A percentile compares a stretch with the other conserved stretches of the same genome.
These are phyloP conservation scores for Resseliella maxima DNA, from an alignment of 2,888 invertebrate species.

Conservation along the genomic window DNA sequence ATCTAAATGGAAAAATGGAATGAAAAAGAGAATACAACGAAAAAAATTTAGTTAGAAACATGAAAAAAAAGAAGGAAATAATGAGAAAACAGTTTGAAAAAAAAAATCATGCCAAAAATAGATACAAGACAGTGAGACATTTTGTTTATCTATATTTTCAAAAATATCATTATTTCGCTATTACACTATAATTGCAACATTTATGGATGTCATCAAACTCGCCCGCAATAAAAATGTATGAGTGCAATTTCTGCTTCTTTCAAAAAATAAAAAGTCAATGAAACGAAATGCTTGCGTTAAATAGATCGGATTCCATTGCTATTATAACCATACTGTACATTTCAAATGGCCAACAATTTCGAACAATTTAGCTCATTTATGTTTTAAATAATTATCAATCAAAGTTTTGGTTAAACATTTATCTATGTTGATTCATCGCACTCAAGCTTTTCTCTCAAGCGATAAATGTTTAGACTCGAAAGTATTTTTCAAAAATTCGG, in stretches of 20 bases:
- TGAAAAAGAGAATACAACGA: not conserved
- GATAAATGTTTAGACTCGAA: no score
- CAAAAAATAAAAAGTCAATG: conserved; percentile 8
- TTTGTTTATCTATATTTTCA: not conserved
- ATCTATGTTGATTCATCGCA: no score
- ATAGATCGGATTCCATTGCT: not conserved
- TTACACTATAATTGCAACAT: not conserved
- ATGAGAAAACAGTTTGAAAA: not conserved
- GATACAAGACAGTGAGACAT: no score
- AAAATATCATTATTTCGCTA: not conserved
- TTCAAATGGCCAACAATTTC: no score
- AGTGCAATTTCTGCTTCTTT: not conserved
- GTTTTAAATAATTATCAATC: no score
- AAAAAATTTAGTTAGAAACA: no score
- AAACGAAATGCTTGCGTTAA: not conserved
- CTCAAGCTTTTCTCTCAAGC: no score
- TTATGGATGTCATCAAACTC: conserved; percentile 19
- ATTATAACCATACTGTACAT: not conserved
- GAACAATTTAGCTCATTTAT: no score
- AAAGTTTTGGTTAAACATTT: no score
- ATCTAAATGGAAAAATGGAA: not conserved
- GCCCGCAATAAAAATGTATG: not conserved
- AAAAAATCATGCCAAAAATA: no score
- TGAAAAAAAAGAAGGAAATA: not conserved
- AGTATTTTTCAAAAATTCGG: no score